Conservation (phyloP, 2,797 vertebrate genomes). For the Gallinago stenura region DNA sequence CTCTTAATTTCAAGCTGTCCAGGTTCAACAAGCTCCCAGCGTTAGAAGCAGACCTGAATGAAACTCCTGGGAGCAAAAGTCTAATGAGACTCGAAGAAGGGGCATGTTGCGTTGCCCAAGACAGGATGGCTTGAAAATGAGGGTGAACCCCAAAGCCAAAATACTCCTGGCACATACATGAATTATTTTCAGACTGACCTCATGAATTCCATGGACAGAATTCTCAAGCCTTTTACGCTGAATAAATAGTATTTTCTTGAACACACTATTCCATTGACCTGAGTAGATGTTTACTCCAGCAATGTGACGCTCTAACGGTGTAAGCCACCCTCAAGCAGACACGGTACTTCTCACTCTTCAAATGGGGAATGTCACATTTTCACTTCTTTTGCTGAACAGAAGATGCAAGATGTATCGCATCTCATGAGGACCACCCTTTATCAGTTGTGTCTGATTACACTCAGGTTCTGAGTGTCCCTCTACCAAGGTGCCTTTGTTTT, state of each 20-base stretch:
- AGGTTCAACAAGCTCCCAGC: not conserved
- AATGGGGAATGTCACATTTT: not conserved
- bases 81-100: not conserved
- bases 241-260: not conserved
- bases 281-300: not conserved
- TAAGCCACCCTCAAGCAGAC: not conserved
- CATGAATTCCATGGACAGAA: fast-evolving
- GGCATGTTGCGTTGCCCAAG: not conserved
- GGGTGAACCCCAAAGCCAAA: not conserved
- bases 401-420: not conserved
- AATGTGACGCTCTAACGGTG: not conserved
- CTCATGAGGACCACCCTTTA: not conserved
- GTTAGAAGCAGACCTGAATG: not conserved
- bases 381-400: not conserved
- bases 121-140: not conserved
- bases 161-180: not conserved
- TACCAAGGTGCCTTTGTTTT: not conserved
- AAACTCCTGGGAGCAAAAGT: not conserved
- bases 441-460: not conserved
- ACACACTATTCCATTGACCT: not conserved
- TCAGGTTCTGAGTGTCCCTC: not conserved
- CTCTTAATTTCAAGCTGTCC: not conserved
- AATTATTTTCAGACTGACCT: not conserved
- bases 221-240: not conserved
- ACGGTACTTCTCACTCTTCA: not conserved